Conservation (phyloP, 2,797 vertebrate species). For the Spinibarbus caldwelli region DNA sequence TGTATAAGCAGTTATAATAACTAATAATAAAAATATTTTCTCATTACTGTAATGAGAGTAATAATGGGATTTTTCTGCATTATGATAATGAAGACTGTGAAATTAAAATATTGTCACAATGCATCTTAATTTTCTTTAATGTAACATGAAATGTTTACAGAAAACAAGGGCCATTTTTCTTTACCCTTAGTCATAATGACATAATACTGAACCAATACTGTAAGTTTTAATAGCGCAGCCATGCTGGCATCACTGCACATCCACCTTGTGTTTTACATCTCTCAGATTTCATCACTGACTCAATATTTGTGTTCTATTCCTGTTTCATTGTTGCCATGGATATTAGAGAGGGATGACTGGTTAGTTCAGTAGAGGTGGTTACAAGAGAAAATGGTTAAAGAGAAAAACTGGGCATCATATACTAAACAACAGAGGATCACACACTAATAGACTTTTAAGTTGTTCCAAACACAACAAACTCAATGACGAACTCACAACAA, state of each 20-base stretch:
- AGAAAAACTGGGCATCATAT: not conserved
- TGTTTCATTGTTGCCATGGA: slow-evolving; percentile 1
- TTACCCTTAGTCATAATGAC: not conserved
- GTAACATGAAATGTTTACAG: not conserved
- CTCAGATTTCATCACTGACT: not conserved
- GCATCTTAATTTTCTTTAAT: not conserved
- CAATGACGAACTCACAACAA: not conserved
- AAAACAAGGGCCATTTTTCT: not conserved
- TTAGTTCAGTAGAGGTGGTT: not conserved
- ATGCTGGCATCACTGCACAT: not conserved
- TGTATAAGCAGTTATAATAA: not conserved
- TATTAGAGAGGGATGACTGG: not conserved
- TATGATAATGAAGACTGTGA: not conserved
- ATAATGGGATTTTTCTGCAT: not conserved
- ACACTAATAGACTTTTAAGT: not conserved
- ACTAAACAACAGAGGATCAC: not conserved
- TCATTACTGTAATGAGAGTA: not conserved
- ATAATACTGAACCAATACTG: not conserved
- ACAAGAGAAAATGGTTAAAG: not conserved
- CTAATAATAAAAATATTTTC: not conserved
- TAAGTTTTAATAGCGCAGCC: not conserved
- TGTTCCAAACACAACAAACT: not conserved
- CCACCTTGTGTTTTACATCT: not conserved
- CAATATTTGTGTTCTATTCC: not conserved
- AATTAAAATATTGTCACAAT: not conserved